Percentiles rank a stretch among this genome's conserved stretches.
Conservation (phyloP, 2,113 vertebrate species). For the Hassar affinis region DNA sequence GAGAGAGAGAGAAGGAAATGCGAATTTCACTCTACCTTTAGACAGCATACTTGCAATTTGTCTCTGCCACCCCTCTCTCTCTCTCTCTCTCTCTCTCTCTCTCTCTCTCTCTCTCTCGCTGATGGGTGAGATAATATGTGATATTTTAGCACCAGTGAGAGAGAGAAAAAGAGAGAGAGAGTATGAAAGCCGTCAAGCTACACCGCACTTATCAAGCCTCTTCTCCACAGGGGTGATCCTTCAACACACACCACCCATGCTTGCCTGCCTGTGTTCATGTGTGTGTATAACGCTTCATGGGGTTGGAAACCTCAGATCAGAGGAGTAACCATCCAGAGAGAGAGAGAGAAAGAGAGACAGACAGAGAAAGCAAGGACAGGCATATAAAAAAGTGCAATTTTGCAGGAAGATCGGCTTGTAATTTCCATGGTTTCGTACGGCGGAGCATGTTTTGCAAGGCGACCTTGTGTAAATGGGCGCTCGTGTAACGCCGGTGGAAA, state of each 20-base stretch:
- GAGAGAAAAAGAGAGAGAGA: constrained; percentile 1
- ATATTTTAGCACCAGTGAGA: constrained; percentile 35
- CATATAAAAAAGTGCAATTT: neutral
- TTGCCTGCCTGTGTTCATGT: neutral
- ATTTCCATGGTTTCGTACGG: neutral
- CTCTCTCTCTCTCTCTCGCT: constrained; percentile 23
- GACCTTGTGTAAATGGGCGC: neutral
- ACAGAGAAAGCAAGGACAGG: neutral
- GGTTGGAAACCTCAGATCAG: constrained; percentile 20
- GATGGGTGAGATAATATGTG: constrained; percentile 47
- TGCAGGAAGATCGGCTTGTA: neutral
- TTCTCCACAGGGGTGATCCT: constrained; percentile 29
- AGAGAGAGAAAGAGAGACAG: neutral
- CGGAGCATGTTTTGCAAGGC: neutral
- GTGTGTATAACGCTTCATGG: neutral
- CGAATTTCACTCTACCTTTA: constrained; percentile 18
- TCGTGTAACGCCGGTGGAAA: neutral
- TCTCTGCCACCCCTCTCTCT: neutral
- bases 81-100: neutral
- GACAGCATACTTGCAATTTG: neutral
- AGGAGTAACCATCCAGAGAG: constrained; percentile 2
- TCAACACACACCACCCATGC: constrained; percentile 6
- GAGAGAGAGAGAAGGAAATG: constrained; percentile 4
- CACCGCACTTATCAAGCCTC: constrained; percentile 9
- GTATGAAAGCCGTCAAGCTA: constrained; percentile 40